Conservation (phyloP, 2,797 vertebrate genomes). For the Podarcis lilfordi region DNA sequence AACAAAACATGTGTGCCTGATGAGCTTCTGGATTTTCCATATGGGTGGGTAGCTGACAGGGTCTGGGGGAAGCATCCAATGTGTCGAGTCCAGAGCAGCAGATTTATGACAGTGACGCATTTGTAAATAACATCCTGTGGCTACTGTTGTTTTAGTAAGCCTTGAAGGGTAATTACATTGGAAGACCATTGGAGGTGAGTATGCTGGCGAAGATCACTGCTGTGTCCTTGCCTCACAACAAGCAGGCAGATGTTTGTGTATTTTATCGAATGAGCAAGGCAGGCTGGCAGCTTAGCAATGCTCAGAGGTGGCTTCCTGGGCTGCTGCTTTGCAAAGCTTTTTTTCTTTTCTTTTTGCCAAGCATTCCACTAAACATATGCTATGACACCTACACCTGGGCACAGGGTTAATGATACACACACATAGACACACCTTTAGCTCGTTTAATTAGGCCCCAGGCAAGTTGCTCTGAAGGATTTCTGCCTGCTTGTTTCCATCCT, state of each 20-base stretch:
- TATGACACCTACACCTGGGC: not conserved
- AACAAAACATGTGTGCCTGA: slow-evolving; percentile 61
- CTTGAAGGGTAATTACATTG: not conserved
- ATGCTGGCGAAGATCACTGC: not conserved
- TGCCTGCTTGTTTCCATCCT: not conserved
- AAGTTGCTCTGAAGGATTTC: not conserved
- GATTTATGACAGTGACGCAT: slow-evolving; percentile 56
- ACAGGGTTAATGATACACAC: not conserved
- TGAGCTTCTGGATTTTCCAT: slow-evolving; percentile 68
- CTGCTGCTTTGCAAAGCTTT: not conserved
- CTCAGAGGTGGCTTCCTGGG: slow-evolving; percentile 4
- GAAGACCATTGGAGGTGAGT: not conserved
- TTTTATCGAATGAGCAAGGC: slow-evolving; percentile 52
- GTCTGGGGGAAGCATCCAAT: slow-evolving; percentile 45
- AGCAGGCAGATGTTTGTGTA: rapidly evolving
- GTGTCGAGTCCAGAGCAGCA: slow-evolving; percentile 37
- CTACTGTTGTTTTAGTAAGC: slow-evolving; percentile 31
- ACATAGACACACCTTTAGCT: not conserved
- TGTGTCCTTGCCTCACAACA: slow-evolving; percentile 42
- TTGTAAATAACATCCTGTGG: slow-evolving; percentile 45
- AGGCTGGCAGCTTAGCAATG: slow-evolving; percentile 8
- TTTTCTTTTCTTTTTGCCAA: not conserved
- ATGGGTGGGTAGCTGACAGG: slow-evolving; percentile 56
- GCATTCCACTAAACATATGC: not conserved
- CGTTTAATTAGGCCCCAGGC: not conserved